Base-by-base conservation (phyloP, 2,113 vertebrate genomes). In the Hippopotamus amphibius region DNA sequence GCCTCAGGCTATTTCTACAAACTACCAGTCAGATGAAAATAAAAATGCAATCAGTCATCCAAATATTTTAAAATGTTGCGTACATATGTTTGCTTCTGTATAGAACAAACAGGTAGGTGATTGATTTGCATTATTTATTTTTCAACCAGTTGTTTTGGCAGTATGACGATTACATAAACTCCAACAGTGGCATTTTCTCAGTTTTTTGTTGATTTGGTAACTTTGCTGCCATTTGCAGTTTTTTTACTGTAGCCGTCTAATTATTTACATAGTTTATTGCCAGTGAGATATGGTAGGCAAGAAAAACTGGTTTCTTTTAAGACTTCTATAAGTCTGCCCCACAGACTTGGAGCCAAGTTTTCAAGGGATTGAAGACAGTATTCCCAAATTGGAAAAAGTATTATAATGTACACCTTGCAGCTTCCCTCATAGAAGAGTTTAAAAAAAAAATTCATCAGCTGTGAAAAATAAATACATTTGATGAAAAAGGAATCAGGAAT, bases 291-390 rank as follows among this genome's bases (percentile, higher is more conserved):
- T 6, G 10, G 2, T 72, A 90, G 41, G 3, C 59, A 79, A 90
- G 65, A 89, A 89, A 88, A 80, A 72, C n/a, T 63, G 26, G 57
- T 92, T 90, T 93, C 48, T 76, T 76, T 87, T 92, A 82, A 83
- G 13, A 89, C 28, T 76, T 82, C 28, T 65, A 89, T 89, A 90
- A 90, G 13, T 74, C 74, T 41, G 17, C 8, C 7, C 6, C 71
- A 71, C 53, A 86, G 7, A 59, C 72, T 77, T 71, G 30, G n/a
- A 86, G 37, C 19, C 22, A 66, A 77, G 9, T 26, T 53, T 59
- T 61, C 6, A 55, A 55, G 6, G 16, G 16, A 84, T 74, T 93
- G 14, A 85, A 80, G 21, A 85, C 16, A 80, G 68, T 68, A 90
- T 68, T 72, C 59, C 24, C 28, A 88, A 22, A 74, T 55, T 90